Evolutionary conservation across 2,113 vertebrate species (phyloP), one percentile per base, ranked within the genome.

Genomic region (Girardinichthys multiradiatus): DNA sequence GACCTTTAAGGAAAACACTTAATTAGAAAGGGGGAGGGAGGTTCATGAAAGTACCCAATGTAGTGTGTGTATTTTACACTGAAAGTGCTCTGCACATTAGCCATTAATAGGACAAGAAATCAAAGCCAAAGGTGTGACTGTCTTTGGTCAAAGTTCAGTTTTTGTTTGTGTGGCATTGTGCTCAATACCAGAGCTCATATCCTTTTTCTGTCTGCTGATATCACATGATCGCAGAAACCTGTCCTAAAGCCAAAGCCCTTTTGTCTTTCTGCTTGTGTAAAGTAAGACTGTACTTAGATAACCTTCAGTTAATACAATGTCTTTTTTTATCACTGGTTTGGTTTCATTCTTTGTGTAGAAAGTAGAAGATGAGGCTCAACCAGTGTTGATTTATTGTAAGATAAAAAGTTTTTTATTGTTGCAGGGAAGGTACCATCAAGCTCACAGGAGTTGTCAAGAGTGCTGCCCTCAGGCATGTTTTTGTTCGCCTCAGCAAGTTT

Each of bases 1-100:
- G 1, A 0, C 0, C 0, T 65, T 10, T 4, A 1, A 68, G 21
- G 10, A 1, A 6, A 45, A 26, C 0, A 2, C 0, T 13, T 12
- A 75, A 37, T 79, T 29, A 7, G 7, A 24, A 45, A 17, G 1
- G 13, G 24, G 1, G 21, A 30, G 29, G 0, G 2, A 2, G 11
- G 48, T 21, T 26, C 0, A 0, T 45, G 17, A 0, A 30, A 64
- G 9, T 57, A 64, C 0, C 19, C 9, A 51, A 19, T n/a, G 9
- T 1, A 0, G 1, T n/a, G 17, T 51, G 21, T 54, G 21, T 2
- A 54, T n/a, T 54, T n/a, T 54, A 51, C 21, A 11, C 17, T 45
- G 4, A 19, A 14, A 45, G 17, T 7, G 42, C 42, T 19, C 15
- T 19, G 15, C 39, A 45, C 4, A 45, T 45, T n/a, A n/a, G n/a